Evolutionary conservation across 2,888 invertebrate species (phyloP).

Genomic region (Itoplectis maculator): DNA sequence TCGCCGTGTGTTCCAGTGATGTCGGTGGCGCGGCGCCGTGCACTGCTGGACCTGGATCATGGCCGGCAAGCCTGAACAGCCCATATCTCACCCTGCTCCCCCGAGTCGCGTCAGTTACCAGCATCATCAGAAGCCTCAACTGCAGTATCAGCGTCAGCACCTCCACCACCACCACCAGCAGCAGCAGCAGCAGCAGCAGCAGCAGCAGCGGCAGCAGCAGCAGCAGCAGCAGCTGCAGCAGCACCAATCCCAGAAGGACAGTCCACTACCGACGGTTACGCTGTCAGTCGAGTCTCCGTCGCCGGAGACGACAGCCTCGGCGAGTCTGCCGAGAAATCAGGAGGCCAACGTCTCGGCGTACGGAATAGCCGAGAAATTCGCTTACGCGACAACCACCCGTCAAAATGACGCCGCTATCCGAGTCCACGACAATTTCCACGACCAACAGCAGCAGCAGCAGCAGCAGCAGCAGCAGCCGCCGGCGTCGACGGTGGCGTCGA

Average conservation of each 20-base stretch:
- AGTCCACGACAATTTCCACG: slow-evolving; percentile 50
- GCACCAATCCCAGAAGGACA: slow-evolving; percentile 45
- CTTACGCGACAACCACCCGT: slow-evolving; percentile 85
- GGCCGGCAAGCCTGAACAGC: slow-evolving; percentile 92
- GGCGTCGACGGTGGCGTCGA: background rate
- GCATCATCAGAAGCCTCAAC: slow-evolving; percentile 72
- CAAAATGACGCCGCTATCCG: slow-evolving; percentile 78
- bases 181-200: slow-evolving; percentile 50
- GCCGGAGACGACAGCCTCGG: slow-evolving; percentile 15
- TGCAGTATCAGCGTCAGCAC: slow-evolving; percentile 67
- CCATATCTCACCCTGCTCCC: slow-evolving; percentile 85
- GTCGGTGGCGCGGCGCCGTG: slow-evolving; percentile 85
- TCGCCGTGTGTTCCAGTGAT: slow-evolving; percentile 88
- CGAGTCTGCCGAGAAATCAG: slow-evolving; percentile 71
- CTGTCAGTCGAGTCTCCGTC: slow-evolving; percentile 27
- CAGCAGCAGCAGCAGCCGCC: background rate
- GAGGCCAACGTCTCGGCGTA: slow-evolving; percentile 87
- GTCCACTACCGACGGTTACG: slow-evolving; percentile 28
- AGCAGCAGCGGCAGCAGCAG: slow-evolving; percentile 68
- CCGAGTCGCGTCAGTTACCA: slow-evolving; percentile 77
- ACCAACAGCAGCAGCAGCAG: slow-evolving; percentile 48
- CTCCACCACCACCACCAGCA: slow-evolving; percentile 61
- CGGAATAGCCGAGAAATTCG: slow-evolving; percentile 87
- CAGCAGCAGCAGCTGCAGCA: slow-evolving; percentile 40
- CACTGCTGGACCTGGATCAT: slow-evolving; percentile 86